A percentile compares a stretch with the other conserved stretches of the same genome.
phyloP scores from a whole-genome alignment of 2,888 invertebrate species.

The Pantelozetes paolii region DNA sequence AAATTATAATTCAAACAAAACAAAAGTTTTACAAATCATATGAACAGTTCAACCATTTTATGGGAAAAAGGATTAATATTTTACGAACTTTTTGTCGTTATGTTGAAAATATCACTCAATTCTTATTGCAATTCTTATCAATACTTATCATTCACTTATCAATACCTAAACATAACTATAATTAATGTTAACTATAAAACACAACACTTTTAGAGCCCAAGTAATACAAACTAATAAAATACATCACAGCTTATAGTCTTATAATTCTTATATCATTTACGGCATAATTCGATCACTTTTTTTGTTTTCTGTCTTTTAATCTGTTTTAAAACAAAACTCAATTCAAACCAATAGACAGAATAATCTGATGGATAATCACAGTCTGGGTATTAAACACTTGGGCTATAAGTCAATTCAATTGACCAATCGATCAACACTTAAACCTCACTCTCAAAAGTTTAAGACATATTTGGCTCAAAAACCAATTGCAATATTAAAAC shows the following conservation, averaged over 20 bases:
- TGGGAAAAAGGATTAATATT: neutral
- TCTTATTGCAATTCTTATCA: constrained; percentile 5
- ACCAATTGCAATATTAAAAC: too few relatives aligned
- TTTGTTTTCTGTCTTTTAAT: neutral
- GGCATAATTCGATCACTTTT: too few relatives aligned
- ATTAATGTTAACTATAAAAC: too few relatives aligned
- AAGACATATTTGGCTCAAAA: neutral
- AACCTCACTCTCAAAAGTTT: neutral
- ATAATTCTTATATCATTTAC: too few relatives aligned
- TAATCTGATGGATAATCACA: constrained; percentile 13
- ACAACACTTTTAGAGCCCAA: too few relatives aligned
- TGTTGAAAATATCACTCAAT: constrained; percentile 5
- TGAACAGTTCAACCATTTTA: neutral
- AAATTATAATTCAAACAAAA: too few relatives aligned
- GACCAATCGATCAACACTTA: neutral
- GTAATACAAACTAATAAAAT: too few relatives aligned
- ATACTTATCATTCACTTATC: too few relatives aligned
- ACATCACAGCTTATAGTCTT: neutral
- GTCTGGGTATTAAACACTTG: constrained; percentile 6
- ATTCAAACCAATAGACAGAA: neutral
- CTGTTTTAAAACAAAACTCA: neutral
- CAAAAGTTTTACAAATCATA: too few relatives aligned
- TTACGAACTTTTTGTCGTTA: neutral
- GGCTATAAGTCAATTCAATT: constrained; percentile 4
- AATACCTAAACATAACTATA: too few relatives aligned